Evolutionary conservation across 1,140 invertebrate genomes (phyloP), one percentile per base, ranked within the genome.

Genomic region (Anastrepha obliqua): DNA sequence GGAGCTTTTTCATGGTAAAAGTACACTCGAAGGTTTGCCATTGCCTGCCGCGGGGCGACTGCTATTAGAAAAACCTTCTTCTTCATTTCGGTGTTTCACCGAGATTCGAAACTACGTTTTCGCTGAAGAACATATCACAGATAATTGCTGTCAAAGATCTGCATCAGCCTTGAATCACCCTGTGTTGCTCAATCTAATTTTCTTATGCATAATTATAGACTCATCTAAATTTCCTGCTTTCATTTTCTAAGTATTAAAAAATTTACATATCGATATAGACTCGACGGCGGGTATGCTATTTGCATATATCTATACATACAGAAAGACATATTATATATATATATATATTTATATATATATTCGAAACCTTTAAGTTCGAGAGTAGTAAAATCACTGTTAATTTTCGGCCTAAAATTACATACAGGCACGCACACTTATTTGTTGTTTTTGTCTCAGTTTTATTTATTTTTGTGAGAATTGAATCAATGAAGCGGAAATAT

Each of bases 401-500:
- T 74, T 74, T 55, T 74, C 42, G 67, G 29, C 29, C 64, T 29
- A 20, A 67, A 67, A 67, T 42, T 67, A 67, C 44, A 17, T 74
- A 42, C 8, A 67, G 44, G 39, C 7, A 47, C 7, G 42, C 29
- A 47, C 17, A n/a, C 3, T 42, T n/a, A 5, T 44, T 42, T 55
- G 4, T 74, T 15, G 42, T 17, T 74, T 42, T 47, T 74, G 15
- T 47, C n/a, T 44, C 5, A 44, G 67, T 70, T 44, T 17, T 74
- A 39, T 17, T 74, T 74, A 44, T 47, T 44, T 74, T 44, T 42
- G 67, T 74, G 67, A 47, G 67, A 74, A 17, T 47, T 74, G 42
- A 47, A 47, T 47, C 67, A 74, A 74, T 74, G 67, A 74, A 74
- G 67, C 67, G 67, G 67, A 74, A 74, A 74, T 15, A 44, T 74